Evolutionary conservation across 2,113 vertebrate species (phyloP).

Genomic region (Tretioscincus oriximinensis): DNA sequence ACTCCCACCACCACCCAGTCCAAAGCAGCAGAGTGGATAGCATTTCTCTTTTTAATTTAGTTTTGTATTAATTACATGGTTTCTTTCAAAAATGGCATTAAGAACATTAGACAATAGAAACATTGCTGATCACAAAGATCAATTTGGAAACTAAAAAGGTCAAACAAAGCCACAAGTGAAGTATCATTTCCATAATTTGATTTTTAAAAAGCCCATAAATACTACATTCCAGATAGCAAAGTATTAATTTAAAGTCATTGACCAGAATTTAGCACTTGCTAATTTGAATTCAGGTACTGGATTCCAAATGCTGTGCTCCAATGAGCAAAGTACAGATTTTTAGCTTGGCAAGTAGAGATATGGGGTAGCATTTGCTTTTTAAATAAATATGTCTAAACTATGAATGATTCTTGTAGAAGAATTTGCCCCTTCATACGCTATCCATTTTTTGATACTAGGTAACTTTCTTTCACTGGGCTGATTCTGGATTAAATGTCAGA

Average conservation of each 20-base stretch:
- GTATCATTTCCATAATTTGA: conserved; percentile 55
- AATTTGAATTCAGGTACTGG: no score
- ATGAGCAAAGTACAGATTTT: no score
- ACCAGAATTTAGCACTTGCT: no score
- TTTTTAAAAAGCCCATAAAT: conserved; percentile 41
- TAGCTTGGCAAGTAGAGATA: no score
- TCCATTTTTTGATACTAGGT: no score
- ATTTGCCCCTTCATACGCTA: no score
- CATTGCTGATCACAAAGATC: conserved; percentile 38
- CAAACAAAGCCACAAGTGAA: conserved; percentile 45
- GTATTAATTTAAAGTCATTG: neutral
- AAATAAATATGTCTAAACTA: no score
- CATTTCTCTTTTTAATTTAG: conserved; percentile 45
- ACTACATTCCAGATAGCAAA: conserved; percentile 18
- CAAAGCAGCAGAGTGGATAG: conserved; percentile 27
- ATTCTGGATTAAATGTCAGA: no score
- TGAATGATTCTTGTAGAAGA: no score
- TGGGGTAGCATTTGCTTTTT: no score
- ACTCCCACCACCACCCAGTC: conserved; percentile 28
- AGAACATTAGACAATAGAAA: conserved; percentile 50
- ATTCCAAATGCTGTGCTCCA: no score
- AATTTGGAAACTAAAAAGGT: conserved; percentile 40
- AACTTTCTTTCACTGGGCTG: no score
- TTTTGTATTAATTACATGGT: conserved; percentile 63
- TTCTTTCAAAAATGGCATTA: conserved; percentile 49